These are phyloP conservation scores for Prietella phreatophila DNA, from an alignment of 2,113 vertebrate genomes.

Conservation along the genomic window DNA sequence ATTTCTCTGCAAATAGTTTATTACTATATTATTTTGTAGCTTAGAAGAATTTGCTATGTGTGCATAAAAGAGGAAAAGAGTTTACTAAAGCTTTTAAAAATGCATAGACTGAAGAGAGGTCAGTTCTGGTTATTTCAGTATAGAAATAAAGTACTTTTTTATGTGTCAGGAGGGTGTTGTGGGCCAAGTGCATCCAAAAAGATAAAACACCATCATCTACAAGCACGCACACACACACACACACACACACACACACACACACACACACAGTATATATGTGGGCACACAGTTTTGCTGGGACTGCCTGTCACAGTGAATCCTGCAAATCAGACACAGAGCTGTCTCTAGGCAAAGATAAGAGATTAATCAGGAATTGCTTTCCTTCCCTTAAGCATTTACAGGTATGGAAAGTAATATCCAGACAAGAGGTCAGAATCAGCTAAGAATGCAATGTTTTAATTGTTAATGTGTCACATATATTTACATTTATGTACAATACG, in stretches of 20 bases:
- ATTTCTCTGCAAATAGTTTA: neutral
- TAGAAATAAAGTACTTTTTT: neutral
- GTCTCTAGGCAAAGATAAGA: slow-evolving; percentile 25
- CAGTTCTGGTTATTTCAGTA: neutral
- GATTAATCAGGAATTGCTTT: slow-evolving; percentile 33
- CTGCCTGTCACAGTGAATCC: slow-evolving; percentile 34
- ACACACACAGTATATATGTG: neutral
- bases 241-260: neutral
- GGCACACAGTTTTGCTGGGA: neutral
- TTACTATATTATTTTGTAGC: neutral
- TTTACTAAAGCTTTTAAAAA: neutral
- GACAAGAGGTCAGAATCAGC: slow-evolving; percentile 2
- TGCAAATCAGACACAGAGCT: slow-evolving; percentile 10
- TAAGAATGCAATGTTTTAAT: neutral
- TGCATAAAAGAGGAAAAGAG: neutral
- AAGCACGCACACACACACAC: neutral
- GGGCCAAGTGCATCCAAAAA: neutral
- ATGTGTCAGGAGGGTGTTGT: neutral
- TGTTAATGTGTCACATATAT: neutral
- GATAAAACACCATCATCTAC: neutral
- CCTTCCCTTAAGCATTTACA: slow-evolving; percentile 1
- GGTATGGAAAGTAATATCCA: slow-evolving; percentile 4
- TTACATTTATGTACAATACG: neutral
- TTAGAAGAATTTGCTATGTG: neutral
- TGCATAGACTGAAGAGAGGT: neutral